phyloP scores from a whole-genome alignment of 2,113 vertebrate genomes.

The Hemicordylus capensis region DNA sequence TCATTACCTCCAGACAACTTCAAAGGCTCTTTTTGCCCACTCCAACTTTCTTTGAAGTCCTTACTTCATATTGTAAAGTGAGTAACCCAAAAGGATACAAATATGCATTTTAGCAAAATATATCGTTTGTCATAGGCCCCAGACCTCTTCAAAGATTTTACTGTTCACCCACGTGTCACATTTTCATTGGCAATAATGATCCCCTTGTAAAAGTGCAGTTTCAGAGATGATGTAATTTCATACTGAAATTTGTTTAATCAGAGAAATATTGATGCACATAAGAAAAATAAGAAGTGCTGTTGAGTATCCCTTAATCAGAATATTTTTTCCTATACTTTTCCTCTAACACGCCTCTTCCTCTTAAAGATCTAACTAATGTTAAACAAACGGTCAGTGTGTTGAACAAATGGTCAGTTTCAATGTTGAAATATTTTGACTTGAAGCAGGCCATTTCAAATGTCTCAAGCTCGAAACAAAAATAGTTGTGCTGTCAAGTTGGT shows the following conservation, averaged over 20 bases:
- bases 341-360: too few species aligned
- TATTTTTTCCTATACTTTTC: too few species aligned
- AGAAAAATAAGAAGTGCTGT: too few species aligned
- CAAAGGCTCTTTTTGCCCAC: conserved; percentile 62
- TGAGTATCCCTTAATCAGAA: too few species aligned
- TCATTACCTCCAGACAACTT: conserved; percentile 67
- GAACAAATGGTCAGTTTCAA: too few species aligned
- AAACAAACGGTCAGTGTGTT: too few species aligned
- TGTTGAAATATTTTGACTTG: too few species aligned
- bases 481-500: too few species aligned
- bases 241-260: conserved; percentile 21
- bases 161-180: conserved; percentile 23
- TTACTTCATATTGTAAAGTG: conserved; percentile 63
- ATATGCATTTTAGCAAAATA: conserved; percentile 55
- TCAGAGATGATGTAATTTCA: background rate
- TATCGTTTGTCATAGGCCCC: conserved; percentile 19
- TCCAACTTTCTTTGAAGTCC: conserved; percentile 68
- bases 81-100: conserved; percentile 54
- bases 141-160: conserved; percentile 27
- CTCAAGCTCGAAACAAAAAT: too few species aligned
- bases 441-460: too few species aligned
- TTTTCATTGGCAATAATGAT: conserved; percentile 10
- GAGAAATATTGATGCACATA: too few species aligned
- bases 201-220: background rate
- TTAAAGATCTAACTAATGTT: too few species aligned